phyloP scores from a whole-genome alignment of 1,140 invertebrate genomes.

The Berghia stephanieae region DNA sequence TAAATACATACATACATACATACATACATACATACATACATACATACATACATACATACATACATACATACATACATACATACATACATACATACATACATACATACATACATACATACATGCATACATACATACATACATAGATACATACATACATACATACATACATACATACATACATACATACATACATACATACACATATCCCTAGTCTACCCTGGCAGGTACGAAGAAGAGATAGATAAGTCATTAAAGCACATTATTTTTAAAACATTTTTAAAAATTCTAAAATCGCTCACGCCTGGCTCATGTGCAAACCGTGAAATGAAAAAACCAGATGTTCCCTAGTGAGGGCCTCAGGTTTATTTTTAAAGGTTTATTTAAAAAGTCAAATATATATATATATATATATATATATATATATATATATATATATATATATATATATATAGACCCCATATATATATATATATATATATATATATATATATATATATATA shows the following conservation, averaged over 20 bases:
- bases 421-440: too few relatives aligned
- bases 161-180: constrained; percentile 27
- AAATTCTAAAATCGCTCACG: not conserved
- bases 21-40: constrained; percentile 10
- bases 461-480: too few relatives aligned
- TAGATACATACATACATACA: constrained; percentile 22
- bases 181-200: constrained; percentile 24
- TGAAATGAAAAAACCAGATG: not conserved
- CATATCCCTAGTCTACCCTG: not conserved
- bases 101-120: not conserved
- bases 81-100: constrained; percentile 11
- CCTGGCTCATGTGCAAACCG: not conserved
- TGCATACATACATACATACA: constrained; percentile 3
- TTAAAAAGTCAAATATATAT: too few relatives aligned
- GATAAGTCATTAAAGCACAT: too few relatives aligned
- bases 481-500: too few relatives aligned
- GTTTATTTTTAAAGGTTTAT: too few relatives aligned
- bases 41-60: constrained; percentile 23
- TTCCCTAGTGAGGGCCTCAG: not conserved
- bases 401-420: too few relatives aligned
- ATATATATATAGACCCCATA: too few relatives aligned
- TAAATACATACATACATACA: too few relatives aligned
- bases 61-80: constrained; percentile 28
- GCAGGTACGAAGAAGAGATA: too few relatives aligned
- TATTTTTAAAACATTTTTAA: not conserved